Percentiles rank a stretch among this genome's conserved stretches.
These are phyloP conservation scores for Burhinus oedicnemus DNA, from an alignment of 2,113 vertebrate genomes.

Conservation along the genomic window DNA sequence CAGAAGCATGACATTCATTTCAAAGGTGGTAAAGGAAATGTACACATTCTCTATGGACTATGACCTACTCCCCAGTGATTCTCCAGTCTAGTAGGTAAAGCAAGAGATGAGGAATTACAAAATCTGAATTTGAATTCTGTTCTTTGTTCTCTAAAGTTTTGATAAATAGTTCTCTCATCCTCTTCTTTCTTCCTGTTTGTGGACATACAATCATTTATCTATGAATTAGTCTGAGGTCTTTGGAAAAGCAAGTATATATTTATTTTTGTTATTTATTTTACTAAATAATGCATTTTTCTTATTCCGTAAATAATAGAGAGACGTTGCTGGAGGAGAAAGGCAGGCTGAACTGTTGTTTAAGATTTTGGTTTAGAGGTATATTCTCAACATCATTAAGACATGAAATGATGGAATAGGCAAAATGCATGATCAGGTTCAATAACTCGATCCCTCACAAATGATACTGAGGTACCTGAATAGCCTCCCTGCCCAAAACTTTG, in stretches of 20 bases:
- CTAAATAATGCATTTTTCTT: conserved; percentile 25
- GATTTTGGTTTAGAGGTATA: neutral
- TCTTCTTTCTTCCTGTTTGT: neutral
- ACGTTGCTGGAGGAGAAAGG: neutral
- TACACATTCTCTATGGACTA: neutral
- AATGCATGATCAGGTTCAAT: neutral
- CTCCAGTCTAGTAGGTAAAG: neutral
- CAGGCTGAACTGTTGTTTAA: conserved; percentile 4
- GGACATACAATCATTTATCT: fast-evolving
- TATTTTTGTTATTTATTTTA: neutral
- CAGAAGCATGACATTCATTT: neutral
- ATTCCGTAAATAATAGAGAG: neutral
- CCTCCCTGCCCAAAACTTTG: neutral
- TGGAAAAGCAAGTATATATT: neutral
- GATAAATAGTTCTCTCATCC: neutral
- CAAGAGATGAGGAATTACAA: neutral
- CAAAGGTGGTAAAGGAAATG: neutral
- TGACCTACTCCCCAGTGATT: neutral
- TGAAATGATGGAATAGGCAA: neutral
- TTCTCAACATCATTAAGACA: neutral
- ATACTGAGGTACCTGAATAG: neutral
- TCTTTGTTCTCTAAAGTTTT: neutral
- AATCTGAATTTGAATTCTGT: neutral
- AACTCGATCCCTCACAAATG: neutral
- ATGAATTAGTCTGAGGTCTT: neutral